These are phyloP conservation scores for Latrodectus elegans DNA, from an alignment of 2,888 invertebrate genomes.

Conservation along the genomic window DNA sequence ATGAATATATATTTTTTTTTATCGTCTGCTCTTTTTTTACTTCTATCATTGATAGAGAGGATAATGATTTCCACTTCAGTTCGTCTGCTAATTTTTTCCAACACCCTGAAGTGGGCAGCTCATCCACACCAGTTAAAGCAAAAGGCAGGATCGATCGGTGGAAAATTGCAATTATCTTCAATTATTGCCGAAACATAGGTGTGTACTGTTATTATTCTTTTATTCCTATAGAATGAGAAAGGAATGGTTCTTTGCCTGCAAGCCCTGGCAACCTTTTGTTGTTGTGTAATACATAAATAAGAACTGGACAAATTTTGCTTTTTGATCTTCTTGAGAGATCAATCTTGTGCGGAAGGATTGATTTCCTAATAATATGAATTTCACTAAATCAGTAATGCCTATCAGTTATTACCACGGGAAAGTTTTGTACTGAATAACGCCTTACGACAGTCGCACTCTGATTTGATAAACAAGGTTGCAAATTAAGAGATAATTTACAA, in stretches of 20 bases:
- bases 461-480: not conserved
- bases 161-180: constrained; percentile 59
- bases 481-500: not conserved
- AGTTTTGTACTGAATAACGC: not conserved
- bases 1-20: constrained; percentile 41
- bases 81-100: constrained; percentile 8
- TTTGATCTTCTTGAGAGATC: not conserved
- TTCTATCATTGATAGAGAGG: constrained; percentile 8
- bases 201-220: constrained; percentile 28
- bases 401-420: not conserved
- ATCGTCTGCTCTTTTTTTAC: not conserved
- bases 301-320: not conserved
- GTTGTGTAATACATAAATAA: not conserved
- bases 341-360: not conserved
- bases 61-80: constrained; percentile 40
- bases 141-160: constrained; percentile 33
- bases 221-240: not conserved
- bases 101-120: constrained; percentile 23
- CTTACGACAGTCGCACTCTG: not conserved
- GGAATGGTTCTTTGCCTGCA: constrained; percentile 35
- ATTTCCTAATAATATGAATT: constrained; percentile 5
- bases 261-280: constrained; percentile 3
- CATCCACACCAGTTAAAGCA: constrained; percentile 4
- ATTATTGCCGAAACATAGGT: constrained; percentile 54
- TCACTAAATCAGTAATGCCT: not conserved